Base-by-base conservation (phyloP, 2,888 invertebrate genomes). In the Caenorhabditis virilis region DNA sequence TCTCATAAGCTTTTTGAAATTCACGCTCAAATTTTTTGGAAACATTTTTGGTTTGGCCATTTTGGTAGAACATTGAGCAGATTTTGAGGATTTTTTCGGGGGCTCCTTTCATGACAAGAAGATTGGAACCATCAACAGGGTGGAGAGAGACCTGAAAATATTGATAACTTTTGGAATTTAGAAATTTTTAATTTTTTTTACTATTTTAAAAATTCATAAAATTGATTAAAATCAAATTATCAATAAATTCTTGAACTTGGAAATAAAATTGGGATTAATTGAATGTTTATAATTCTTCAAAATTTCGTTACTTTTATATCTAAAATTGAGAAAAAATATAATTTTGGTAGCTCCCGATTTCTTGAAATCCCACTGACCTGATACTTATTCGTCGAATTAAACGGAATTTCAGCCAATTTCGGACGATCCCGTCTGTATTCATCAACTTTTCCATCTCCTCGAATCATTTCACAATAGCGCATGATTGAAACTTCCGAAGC, bases 381-480 rank as follows among this genome's bases (percentile, higher is more conserved):
- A 75, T 87, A 89, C 78, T 94, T 94, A 86, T 93, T 93, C 76
- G 92, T 92, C 0, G 93, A 93, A 86, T 94, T 94, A 88, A 94
- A 94, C 49, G 94, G 93, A 83, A 94, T 88, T 86, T 94, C 93
- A 84, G 90, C 90, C 48, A 89, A 90, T 85, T 93, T 93, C 87
- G 90, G 91, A 86, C 92, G 92, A 75, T 82, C 79, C 4, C 84
- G 79, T 15, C 89, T 85, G 93, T 93, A 49, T 92, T 91, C 86
- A 30, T 94, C 93, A 0, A 92, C 92, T 23, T 56, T 27, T 71
- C 66, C 77, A 86, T 74, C 64, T 3, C 68, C 68, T 35, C 52
- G 48, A 41, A 72, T 64, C 65, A 75, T 63, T 33, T 75, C 75
- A 49, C 75, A 75, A 53, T 72, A 75, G 49, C 72, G 59, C 72